These are phyloP conservation scores for Caradrina kadenii DNA, from an alignment of 2,888 invertebrate species.

Conservation along the genomic window DNA sequence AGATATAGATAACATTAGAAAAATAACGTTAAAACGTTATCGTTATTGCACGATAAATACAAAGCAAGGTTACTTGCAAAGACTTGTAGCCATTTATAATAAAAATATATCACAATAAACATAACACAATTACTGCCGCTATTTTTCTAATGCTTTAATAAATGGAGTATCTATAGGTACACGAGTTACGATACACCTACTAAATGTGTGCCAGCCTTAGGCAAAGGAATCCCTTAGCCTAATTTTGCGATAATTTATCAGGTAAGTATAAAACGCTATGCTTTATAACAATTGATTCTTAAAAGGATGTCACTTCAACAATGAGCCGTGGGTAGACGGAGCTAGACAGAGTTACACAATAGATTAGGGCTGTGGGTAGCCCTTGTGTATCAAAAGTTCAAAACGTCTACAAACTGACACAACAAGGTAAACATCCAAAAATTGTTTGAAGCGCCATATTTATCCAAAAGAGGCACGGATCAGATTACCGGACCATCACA, in stretches of 20 bases:
- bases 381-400: conserved; percentile 9
- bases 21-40: too few relatives aligned
- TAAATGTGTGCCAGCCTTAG: neutral
- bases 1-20: too few relatives aligned
- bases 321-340: conserved; percentile 25
- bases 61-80: too few relatives aligned
- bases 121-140: too few relatives aligned
- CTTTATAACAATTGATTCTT: neutral
- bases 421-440: conserved; percentile 31
- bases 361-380: conserved; percentile 36
- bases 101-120: too few relatives aligned
- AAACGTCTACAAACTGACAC: conserved; percentile 19
- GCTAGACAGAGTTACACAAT: neutral
- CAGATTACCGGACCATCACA: conserved; percentile 30
- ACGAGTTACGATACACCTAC: neutral
- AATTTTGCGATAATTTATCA: neutral
- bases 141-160: too few relatives aligned
- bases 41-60: too few relatives aligned
- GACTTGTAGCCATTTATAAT: too few relatives aligned
- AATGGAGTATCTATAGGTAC: too few relatives aligned
- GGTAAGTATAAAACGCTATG: neutral
- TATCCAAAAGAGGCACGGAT: conserved; percentile 31
- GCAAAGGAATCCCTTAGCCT: neutral
- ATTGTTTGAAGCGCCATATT: conserved; percentile 28
- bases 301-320: conserved; percentile 7